Percentiles rank a stretch among this genome's conserved stretches.
Conservation (phyloP, 2,797 vertebrate species). For the Leptatherina wallacei region DNA sequence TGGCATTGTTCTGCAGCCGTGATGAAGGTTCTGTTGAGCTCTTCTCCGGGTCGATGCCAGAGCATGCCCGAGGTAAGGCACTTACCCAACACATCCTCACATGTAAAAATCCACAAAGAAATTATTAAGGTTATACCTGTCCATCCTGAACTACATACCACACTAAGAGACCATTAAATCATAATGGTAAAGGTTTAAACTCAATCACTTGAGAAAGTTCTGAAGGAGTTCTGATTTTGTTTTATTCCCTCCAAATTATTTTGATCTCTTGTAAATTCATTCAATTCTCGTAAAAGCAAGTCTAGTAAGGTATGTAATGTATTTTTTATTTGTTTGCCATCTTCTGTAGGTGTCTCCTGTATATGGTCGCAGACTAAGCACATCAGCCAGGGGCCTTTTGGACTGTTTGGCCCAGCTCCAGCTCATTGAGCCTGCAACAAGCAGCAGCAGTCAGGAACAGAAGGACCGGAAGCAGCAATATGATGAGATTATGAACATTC, state of each 20-base stretch:
- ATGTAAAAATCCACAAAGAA: neutral
- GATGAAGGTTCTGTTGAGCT: slow-evolving; percentile 87
- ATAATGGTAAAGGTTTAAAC: too few species aligned
- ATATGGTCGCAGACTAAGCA: slow-evolving; percentile 85
- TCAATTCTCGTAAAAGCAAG: neutral
- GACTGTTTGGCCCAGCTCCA: slow-evolving; percentile 87
- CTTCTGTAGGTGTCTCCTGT: slow-evolving; percentile 80
- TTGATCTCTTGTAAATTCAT: neutral
- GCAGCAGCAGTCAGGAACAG: slow-evolving; percentile 47
- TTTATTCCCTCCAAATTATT: neutral
- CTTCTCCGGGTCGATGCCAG: slow-evolving; percentile 80
- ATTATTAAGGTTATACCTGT: too few species aligned
- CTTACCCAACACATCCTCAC: neutral
- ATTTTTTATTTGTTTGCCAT: neutral
- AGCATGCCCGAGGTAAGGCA: slow-evolving; percentile 87
- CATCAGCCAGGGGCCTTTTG: slow-evolving; percentile 84
- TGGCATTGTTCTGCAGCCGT: slow-evolving; percentile 83
- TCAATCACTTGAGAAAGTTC: neutral
- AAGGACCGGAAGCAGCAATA: slow-evolving; percentile 64
- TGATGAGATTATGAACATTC: slow-evolving; percentile 82
- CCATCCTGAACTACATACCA: too few species aligned
- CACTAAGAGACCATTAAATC: too few species aligned
- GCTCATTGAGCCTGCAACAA: slow-evolving; percentile 82
- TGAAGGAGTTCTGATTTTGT: too few species aligned
- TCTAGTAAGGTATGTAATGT: neutral